Base-by-base conservation (phyloP, 2,113 vertebrate genomes). In the Atractosteus spatula region DNA sequence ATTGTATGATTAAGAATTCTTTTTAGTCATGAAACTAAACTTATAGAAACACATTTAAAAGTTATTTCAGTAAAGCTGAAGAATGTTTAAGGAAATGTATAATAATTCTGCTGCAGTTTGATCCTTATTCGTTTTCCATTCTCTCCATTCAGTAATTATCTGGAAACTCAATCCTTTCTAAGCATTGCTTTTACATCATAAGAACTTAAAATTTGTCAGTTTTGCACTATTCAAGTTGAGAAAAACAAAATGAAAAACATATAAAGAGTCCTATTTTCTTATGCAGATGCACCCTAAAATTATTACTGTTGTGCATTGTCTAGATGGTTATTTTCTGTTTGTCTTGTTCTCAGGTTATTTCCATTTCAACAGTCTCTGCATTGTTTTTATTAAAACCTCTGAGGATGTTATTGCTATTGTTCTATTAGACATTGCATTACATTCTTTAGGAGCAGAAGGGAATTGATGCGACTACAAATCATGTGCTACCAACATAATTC, bases 401-500 rank as follows among this genome's bases (percentile, higher is more conserved):
- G 68, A 56, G 68, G 45, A 41, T 56, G 47, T 51, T 3, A 43
- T 7, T n/a, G n/a, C n/a, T 56, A 51, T 66, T 16, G 66, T 66
- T 71, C 41, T 29, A 17, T 66, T 66, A 66, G 62, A 65, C 7
- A 42, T 42, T 66, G 69, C 42, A 66, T 66, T 67, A 45, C 14
- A 43, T 47, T 75, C 29, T 70, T 71, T 64, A 44, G 14, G 29
- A 62, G 76, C 56, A 72, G 8, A 7, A 11, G 66, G 71, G 47
- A 77, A 71, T 3, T 69, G 16, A 62, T 71, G 74, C 29, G 74
- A 71, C 17, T 75, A 84, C 81, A 83, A 10, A 83, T 86, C 85
- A 84, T 83, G 82, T 68, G 67, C 79, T 85, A 82, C 80, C 80
- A 79, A 0, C 68, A 83, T 82, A 83, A 86, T 84, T 86, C 82